Evolutionary conservation across 1,140 invertebrate genomes (phyloP), one percentile per base, ranked within the genome.

Genomic region (Leucophenga varia): DNA sequence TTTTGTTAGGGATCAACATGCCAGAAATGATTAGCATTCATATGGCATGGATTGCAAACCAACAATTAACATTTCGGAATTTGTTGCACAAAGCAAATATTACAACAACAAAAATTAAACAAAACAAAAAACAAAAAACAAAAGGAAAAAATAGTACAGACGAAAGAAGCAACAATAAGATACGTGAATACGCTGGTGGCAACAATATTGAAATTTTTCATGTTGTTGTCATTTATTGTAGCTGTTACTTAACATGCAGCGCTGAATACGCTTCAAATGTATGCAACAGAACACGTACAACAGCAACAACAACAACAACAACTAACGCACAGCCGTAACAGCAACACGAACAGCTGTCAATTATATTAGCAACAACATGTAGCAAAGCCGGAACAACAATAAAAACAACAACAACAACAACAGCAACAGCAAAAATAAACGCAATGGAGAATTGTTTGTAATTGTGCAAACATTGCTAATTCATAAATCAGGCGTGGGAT

Each of bases 31-130:
- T 67, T 67, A 67, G 63, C 63, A 67, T 67, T 64, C 63, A 67
- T 59, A 49, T 63, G 63, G 63, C 63, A 67, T 67, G 67, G 67
- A 67, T 67, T 59, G 59, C 63, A 57, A 37, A 63, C 67, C 55
- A 67, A 65, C 63, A 65, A 65, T 65, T 65, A 65, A 67, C 63
- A 67, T 54, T 63, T 63, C 63, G 59, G 67, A 67, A n/a, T n/a
- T n/a, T n/a, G 67, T 65, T 67, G 63, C 63, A 6, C 10, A 25
- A 10, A n/a, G n/a, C n/a, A n/a, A n/a, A n/a, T n/a, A n/a, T n/a
- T n/a, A n/a, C n/a, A 25, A 10, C 5, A 5, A 5, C 22, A 25
- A 25, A 25, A 25, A 25, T 25, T 6, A 25, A 25, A 25, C 5
- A 25, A 65, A 63, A 63, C 63, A 63, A 57, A 63, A 61, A 46